Evolutionary conservation across 2,797 vertebrate genomes (phyloP).

Genomic region (Enteromius paludinosus): DNA sequence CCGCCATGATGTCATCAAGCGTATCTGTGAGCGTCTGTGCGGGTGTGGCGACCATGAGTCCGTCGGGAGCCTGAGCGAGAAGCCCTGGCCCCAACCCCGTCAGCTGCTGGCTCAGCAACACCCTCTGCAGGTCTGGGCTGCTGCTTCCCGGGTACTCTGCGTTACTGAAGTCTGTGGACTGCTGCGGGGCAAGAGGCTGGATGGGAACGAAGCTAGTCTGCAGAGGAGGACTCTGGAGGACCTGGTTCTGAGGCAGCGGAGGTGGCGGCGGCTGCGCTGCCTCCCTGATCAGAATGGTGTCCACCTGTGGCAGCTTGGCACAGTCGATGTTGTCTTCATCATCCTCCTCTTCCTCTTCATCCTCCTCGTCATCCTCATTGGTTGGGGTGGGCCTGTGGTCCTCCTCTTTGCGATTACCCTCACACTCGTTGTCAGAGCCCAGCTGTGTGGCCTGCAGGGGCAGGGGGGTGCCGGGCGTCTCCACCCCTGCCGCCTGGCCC

Average conservation of each 20-base stretch:
- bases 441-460: conserved; percentile 71
- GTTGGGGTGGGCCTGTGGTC: conserved; percentile 61
- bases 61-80: conserved; percentile 90
- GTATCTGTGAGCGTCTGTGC: conserved; percentile 99
- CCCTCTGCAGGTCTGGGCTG: conserved; percentile 92
- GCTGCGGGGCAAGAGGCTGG: conserved; percentile 86
- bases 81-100: conserved; percentile 83
- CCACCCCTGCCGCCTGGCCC: conserved; percentile 77
- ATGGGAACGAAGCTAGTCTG: conserved; percentile 90
- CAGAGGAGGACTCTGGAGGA: conserved; percentile 72
- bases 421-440: conserved; percentile 83
- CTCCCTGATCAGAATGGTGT: conserved; percentile 88
- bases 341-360: conserved; percentile 61
- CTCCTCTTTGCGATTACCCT: conserved; percentile 82
- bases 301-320: conserved; percentile 91
- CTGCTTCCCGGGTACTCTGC: conserved; percentile 89
- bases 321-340: conserved; percentile 77
- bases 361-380: conserved; percentile 60
- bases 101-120: conserved; percentile 91
- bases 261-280: conserved; percentile 81
- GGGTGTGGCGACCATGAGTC: conserved; percentile 98
- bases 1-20: conserved; percentile 99
- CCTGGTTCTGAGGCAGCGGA: conserved; percentile 78
- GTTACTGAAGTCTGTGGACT: conserved; percentile 87
- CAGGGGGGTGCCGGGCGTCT: conserved; percentile 64